Evolutionary conservation across 2,888 invertebrate genomes (phyloP).

Genomic region (Slavum lentiscoides): DNA sequence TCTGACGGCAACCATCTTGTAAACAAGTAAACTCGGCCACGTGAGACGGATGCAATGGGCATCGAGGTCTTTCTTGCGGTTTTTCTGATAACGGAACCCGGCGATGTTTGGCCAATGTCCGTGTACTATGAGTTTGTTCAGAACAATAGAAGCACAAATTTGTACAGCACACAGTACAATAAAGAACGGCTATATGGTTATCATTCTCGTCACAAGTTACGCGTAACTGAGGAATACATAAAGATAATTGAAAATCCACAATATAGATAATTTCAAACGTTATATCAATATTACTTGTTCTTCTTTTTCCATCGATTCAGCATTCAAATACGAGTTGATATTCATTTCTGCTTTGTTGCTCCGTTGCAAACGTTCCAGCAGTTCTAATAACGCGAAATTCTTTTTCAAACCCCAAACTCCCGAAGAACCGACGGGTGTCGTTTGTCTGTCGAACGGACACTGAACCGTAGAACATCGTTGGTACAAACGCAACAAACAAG

Average conservation of each 20-base stretch:
- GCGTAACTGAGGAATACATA: constrained; percentile 58
- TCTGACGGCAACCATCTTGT: constrained; percentile 63
- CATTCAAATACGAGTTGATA: constrained; percentile 40
- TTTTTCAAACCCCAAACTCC: constrained; percentile 64
- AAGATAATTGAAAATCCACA: neutral
- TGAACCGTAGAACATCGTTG: constrained; percentile 60
- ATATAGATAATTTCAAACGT: constrained; percentile 9
- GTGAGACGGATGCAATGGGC: constrained; percentile 64
- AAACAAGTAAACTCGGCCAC: constrained; percentile 65
- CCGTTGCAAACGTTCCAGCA: constrained; percentile 63
- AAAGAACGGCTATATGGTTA: constrained; percentile 64
- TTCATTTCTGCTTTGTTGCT: constrained; percentile 58
- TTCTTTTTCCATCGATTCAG: constrained; percentile 58
- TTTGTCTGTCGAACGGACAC: constrained; percentile 66
- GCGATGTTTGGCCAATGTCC: constrained; percentile 63
- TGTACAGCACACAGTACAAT: constrained; percentile 64
- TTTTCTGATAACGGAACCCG: constrained; percentile 65
- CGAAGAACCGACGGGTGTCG: constrained; percentile 62
- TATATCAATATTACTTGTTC: constrained; percentile 57
- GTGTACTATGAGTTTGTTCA: constrained; percentile 63
- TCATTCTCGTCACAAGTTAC: constrained; percentile 65
- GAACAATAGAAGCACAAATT: constrained; percentile 65
- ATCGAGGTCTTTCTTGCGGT: constrained; percentile 64
- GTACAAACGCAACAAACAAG: constrained; percentile 63
- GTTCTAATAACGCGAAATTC: constrained; percentile 65